A percentile compares a stretch with the other conserved stretches of the same genome.
Conservation (phyloP, 2,888 invertebrate genomes). For the Xylota sylvarum region DNA sequence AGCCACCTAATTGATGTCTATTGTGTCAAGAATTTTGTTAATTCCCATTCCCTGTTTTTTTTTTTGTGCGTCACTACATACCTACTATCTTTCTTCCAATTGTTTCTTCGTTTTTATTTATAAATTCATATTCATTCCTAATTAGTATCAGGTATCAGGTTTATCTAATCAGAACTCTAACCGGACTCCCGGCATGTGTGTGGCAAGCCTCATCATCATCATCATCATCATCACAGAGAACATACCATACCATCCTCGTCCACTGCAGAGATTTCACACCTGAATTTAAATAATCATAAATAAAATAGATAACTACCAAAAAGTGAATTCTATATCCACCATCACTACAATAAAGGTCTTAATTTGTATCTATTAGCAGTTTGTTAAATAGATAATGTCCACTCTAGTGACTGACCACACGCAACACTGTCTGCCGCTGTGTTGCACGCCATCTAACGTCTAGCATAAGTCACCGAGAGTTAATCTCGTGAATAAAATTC, state of each 20-base stretch:
- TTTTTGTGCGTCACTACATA: background rate
- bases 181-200: slow-evolving; percentile 28
- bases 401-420: slow-evolving; percentile 35
- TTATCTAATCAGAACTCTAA: slow-evolving; percentile 25
- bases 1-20: slow-evolving; percentile 12
- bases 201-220: no score
- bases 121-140: slow-evolving; percentile 30
- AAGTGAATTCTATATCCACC: slow-evolving; percentile 4
- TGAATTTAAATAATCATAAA: slow-evolving; percentile 58
- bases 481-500: slow-evolving; percentile 63
- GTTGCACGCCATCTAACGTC: slow-evolving; percentile 14
- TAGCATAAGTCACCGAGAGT: slow-evolving; percentile 11
- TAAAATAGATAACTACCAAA: slow-evolving; percentile 45
- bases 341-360: slow-evolving; percentile 28
- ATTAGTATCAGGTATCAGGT: slow-evolving; percentile 30
- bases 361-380: slow-evolving; percentile 65
- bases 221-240: no score
- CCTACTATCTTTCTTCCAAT: no score
- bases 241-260: background rate
- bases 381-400: slow-evolving; percentile 41
- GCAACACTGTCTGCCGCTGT: slow-evolving; percentile 20
- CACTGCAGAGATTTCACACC: slow-evolving; percentile 29
- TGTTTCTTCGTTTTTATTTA: slow-evolving; percentile 17
- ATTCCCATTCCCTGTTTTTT: slow-evolving; percentile 6
- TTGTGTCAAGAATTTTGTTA: slow-evolving; percentile 5